Evolutionary conservation across 1,140 invertebrate species (phyloP), one percentile per base, ranked within the genome.

Genomic region (Lordiphosa stackelbergi): DNA sequence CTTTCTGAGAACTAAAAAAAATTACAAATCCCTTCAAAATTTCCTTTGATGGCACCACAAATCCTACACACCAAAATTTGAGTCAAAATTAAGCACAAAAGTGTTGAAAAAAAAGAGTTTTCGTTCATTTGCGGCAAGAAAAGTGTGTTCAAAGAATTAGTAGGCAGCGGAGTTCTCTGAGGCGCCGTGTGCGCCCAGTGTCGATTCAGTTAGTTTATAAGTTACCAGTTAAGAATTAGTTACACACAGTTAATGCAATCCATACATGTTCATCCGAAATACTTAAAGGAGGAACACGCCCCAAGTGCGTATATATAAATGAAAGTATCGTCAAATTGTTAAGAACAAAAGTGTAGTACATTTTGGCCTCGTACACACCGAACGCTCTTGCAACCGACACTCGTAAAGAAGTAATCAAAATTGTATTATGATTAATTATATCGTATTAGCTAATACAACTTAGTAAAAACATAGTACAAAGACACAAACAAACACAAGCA

Each of bases 331-430:
- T 24, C 0, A 24, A 24, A 24, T 24, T 43, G 42, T n/a, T 24
- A 5, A 22, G 9, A 45, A 28, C 28, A 24, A 45, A 31, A 45
- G 42, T 45, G 42, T 41, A 11, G 43, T 16, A 31, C 13, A 48
- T 36, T 48, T 48, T 35, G 16, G 34, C 34, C 19, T 48, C 52
- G 9, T 13, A 35, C 2, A 5, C 11, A 41, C 12, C 5, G 0
- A 7, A 1, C 36, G 51, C 46, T 60, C 12, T 11, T 4, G 19
- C 36, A 46, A 49, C 7, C 7, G 10, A 38, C 28, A 35, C 38
- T 28, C 41, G 24, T 0, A 1, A n/a, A 42, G 49, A 77, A 47
- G 48, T 65, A 60, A 68, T 54, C 43, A 42, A 24, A 24, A 24
- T 24, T 24, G 22, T 24, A 24, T 24, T 24, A 24, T 24, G 5